phyloP scores from a whole-genome alignment of 2,797 vertebrate genomes.

The Prionace glauca region DNA sequence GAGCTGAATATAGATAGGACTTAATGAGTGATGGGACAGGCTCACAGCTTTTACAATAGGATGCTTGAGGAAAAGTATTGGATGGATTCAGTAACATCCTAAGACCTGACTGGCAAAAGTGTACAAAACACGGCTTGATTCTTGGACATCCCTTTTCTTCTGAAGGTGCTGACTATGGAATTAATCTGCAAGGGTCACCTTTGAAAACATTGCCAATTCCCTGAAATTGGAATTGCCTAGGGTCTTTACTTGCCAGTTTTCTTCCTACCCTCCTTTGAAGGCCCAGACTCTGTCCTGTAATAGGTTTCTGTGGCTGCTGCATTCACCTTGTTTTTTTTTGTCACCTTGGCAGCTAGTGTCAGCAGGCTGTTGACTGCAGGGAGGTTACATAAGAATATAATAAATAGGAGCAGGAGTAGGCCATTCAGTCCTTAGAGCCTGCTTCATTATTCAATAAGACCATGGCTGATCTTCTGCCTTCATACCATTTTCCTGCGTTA shows the following conservation, averaged over 20 bases:
- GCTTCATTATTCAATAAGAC: too few relatives aligned
- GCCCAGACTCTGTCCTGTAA: neutral
- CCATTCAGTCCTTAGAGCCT: too few relatives aligned
- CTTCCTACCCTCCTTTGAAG: neutral
- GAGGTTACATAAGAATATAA: neutral
- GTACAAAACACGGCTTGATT: neutral
- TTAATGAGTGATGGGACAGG: neutral
- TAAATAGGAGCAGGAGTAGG: too few relatives aligned
- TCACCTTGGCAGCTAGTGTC: neutral
- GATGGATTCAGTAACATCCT: neutral
- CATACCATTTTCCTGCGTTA: too few relatives aligned
- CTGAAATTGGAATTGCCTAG: neutral
- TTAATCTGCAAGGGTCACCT: neutral
- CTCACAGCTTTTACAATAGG: neutral
- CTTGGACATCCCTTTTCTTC: neutral
- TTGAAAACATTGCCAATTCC: neutral
- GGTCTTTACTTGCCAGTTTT: neutral
- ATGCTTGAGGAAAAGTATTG: neutral
- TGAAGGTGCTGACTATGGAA: neutral
- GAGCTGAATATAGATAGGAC: neutral
- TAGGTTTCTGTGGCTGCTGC: neutral
- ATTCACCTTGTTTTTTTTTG: neutral
- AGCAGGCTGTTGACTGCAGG: neutral
- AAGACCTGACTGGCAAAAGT: neutral
- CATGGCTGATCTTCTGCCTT: too few relatives aligned